Conservation (phyloP, 2,113 vertebrate genomes). For the Actinemys pallida region DNA sequence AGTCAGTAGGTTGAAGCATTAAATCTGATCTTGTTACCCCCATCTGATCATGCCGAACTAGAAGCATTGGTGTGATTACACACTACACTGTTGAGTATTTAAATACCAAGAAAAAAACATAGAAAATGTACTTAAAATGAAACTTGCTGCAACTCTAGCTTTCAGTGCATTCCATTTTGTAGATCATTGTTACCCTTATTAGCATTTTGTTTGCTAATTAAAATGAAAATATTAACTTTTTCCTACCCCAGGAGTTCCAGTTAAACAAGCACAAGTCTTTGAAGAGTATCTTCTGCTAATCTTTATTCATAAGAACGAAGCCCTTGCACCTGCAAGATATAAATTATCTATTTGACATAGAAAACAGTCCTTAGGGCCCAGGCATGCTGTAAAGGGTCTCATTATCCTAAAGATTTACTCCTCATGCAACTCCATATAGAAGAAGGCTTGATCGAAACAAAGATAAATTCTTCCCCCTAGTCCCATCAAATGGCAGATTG, state of each 20-base stretch:
- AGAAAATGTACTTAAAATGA: background rate
- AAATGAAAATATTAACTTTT: background rate
- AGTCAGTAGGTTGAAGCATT: background rate
- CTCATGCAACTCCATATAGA: background rate
- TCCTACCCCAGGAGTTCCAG: background rate
- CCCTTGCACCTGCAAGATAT: background rate
- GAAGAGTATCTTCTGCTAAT: background rate
- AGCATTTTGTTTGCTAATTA: background rate
- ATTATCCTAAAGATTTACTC: slow-evolving; percentile 16
- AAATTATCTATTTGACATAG: background rate
- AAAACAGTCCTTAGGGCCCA: background rate
- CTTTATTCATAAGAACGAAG: background rate
- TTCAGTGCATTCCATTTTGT: background rate
- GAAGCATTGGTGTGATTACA: background rate
- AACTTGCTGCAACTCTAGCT: background rate
- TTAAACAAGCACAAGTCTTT: background rate
- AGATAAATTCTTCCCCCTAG: slow-evolving; percentile 23
- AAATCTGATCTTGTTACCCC: background rate
- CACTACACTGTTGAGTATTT: background rate
- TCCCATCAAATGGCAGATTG: background rate
- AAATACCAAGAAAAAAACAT: background rate
- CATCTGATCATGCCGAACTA: background rate
- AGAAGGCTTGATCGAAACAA: background rate
- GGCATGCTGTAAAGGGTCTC: background rate
- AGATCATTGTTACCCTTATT: background rate